A percentile compares a stretch with the other conserved stretches of the same genome.
Evolutionary conservation across 2,113 vertebrate species (phyloP).

Genomic region (Columba janthina): DNA sequence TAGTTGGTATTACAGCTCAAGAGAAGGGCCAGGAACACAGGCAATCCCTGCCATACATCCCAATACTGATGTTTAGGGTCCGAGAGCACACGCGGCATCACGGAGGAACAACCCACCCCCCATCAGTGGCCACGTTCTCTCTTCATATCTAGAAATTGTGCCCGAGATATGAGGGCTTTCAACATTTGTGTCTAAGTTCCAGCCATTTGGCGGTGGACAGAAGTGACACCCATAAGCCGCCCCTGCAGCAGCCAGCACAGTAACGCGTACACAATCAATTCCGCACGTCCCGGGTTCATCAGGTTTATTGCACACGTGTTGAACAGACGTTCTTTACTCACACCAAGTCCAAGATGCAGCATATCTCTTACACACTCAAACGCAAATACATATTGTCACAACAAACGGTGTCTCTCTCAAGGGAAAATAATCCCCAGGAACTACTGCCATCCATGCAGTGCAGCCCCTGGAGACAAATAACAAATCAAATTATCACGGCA

Average conservation of each 20-base stretch:
- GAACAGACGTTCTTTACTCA: neutral
- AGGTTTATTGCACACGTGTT: rapidly evolving
- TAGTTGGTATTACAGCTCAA: no score
- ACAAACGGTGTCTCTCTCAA: neutral
- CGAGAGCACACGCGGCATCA: rapidly evolving
- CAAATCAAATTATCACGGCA: no score
- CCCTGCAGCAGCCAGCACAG: neutral
- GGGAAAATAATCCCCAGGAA: neutral
- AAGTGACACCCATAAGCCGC: rapidly evolving
- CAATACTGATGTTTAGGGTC: rapidly evolving
- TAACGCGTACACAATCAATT: rapidly evolving
- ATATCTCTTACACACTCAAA: neutral
- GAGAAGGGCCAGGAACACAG: neutral
- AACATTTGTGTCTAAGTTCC: rapidly evolving
- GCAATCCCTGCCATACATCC: neutral
- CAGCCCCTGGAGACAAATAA: neutral
- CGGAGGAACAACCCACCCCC: rapidly evolving
- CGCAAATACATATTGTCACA: rapidly evolving
- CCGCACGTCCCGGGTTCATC: rapidly evolving
- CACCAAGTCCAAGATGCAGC: neutral
- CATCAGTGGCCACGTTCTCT: rapidly evolving
- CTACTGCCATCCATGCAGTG: no score
- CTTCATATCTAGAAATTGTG: neutral
- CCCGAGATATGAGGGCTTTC: rapidly evolving
- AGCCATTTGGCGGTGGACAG: rapidly evolving